Conservation (phyloP, 2,113 vertebrate species). For the Scomber japonicus region DNA sequence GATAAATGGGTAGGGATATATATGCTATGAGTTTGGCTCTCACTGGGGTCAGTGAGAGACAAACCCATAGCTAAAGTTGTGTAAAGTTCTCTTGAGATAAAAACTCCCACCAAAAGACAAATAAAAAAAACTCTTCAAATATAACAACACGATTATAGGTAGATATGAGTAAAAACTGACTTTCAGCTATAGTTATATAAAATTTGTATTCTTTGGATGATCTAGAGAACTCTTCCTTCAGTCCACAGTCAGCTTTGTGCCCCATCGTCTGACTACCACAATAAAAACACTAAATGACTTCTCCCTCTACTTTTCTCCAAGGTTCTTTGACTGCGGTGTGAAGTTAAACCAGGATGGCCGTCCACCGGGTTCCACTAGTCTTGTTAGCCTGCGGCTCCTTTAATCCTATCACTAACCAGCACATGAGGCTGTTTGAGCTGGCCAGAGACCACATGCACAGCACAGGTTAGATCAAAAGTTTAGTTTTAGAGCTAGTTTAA, state of each 20-base stretch:
- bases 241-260: neutral
- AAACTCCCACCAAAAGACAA: slow-evolving; percentile 8
- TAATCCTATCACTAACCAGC: slow-evolving; percentile 96
- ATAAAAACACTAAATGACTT: neutral
- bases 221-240: neutral
- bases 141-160: neutral
- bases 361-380: slow-evolving; percentile 87
- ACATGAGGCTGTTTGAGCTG: slow-evolving; percentile 94
- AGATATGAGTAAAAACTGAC: neutral
- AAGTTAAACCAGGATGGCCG: slow-evolving; percentile 80
- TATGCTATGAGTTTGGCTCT: neutral
- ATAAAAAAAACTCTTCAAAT: neutral
- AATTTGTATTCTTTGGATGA: too few species aligned
- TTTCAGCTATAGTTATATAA: neutral
- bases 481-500: neutral
- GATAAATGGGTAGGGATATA: slow-evolving; percentile 18
- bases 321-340: slow-evolving; percentile 55
- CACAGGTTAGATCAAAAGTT: slow-evolving; percentile 86
- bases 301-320: slow-evolving; percentile 17
- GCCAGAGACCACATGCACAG: slow-evolving; percentile 93
- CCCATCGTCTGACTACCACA: neutral
- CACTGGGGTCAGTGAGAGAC: neutral
- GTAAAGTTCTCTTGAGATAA: neutral
- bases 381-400: slow-evolving; percentile 93
- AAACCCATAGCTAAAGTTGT: neutral